Base-by-base conservation (phyloP, 2,888 invertebrate species). In the Eupeodes latifasciatus region DNA sequence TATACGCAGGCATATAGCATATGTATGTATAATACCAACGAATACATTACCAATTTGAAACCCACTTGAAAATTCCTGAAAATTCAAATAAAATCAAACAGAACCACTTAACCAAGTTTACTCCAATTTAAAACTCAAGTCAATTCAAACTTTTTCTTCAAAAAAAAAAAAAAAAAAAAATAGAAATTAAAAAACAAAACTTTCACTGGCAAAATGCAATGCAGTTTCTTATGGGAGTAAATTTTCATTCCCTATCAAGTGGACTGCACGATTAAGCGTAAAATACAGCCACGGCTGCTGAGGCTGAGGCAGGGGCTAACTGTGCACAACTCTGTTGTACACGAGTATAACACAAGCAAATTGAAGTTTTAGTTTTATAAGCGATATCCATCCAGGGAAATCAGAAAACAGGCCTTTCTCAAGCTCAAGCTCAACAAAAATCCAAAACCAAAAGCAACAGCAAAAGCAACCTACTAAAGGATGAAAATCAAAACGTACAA, bases 251-350 rank as follows among this genome's bases (percentile, higher is more conserved):
- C 59, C 75, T 71, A 76, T 76, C 61, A 51, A 69, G 69, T 71
- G 69, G 69, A 75, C 75, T 69, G 57, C 55, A 76, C 81, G 69
- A 81, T 61, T 81, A 81, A 81, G 69, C 69, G 76, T 69, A 76
- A 76, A 76, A 76, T 75, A 71, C 66, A 27, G 16, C 16, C 47
- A 49, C 36, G 49, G 27, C 66, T 9, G 40, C 27, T 27, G 27
- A 2, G 9, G 5, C 5, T 9, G 40, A 5, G 44, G 1, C 51
- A 2, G 27, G 2, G 27, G 3, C 27, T 27, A 2, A 1, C 7
- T 14, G 57, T 11, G 19, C 40, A 64, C 1, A 14, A 7, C 14
- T 53, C 57, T 9, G 27, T 27, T 3, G 27, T 27, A 27, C 27
- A 27, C 27, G 27, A 27, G 27, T 27, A 27, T 27, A 27, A 27